Evolutionary conservation across 30 jellyfish, hydroid and myxozoan genomes (phyloP).

Genomic region (Cassiopea xamachana): DNA sequence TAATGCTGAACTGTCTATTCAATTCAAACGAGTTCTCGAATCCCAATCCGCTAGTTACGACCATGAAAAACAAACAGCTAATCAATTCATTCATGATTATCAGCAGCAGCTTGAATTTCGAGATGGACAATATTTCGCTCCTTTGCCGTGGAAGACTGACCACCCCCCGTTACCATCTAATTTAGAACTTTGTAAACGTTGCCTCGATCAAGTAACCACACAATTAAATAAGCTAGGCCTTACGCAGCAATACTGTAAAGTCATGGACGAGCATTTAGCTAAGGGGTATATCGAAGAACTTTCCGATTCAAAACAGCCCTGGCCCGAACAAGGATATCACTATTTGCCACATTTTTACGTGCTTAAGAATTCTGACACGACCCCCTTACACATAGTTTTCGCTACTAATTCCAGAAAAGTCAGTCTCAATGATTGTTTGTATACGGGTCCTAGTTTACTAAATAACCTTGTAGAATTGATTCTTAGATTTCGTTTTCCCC

Average conservation of each 20-base stretch:
- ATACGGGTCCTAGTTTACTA: conserved; percentile 43
- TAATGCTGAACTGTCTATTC: conserved; percentile 25
- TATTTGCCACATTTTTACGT: conserved; percentile 47
- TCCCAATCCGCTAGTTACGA: background rate
- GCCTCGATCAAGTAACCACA: conserved; percentile 31
- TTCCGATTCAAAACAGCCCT: conserved; percentile 9
- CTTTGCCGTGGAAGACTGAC: conserved; percentile 64
- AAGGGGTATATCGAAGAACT: conserved; percentile 37
- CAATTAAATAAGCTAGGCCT: conserved; percentile 37
- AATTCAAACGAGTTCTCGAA: conserved; percentile 5
- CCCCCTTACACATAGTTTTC: conserved; percentile 48
- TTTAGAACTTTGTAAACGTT: conserved; percentile 39
- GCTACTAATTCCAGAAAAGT: conserved; percentile 42
- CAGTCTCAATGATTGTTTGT: conserved; percentile 51
- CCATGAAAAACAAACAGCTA: conserved; percentile 9
- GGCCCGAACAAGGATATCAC: conserved; percentile 55
- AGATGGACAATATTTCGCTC: conserved; percentile 28
- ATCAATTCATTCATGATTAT: conserved; percentile 20
- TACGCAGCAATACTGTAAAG: conserved; percentile 8
- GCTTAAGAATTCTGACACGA: conserved; percentile 45
- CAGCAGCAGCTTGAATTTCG: conserved; percentile 28
- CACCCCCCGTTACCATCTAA: conserved; percentile 67
- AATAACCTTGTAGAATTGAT: conserved; percentile 37
- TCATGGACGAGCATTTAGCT: conserved; percentile 44
- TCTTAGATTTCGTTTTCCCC: conserved; percentile 36